Conservation (phyloP, 2,888 invertebrate genomes). For the Pinctada fucata region DNA sequence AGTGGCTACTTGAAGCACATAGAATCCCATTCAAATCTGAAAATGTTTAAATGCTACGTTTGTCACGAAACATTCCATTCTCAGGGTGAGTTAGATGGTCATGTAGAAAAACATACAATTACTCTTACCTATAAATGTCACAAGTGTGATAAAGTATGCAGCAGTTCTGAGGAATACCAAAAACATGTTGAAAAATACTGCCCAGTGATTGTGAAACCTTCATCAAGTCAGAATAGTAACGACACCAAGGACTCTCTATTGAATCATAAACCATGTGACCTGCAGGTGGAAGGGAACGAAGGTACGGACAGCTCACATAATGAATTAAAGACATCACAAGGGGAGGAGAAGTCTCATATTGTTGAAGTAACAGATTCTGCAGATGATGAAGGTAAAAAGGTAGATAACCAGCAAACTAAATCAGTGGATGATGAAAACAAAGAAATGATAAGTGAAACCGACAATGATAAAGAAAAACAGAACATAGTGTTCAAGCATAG, state of each 20-base stretch:
- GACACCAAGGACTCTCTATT: neutral
- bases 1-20: conserved; percentile 1
- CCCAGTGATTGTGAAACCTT: neutral
- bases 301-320: neutral
- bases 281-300: neutral
- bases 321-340: neutral
- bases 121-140: neutral
- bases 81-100: conserved; percentile 6
- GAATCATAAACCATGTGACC: too few species aligned
- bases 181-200: neutral
- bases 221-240: too few species aligned
- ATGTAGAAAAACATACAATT: conserved; percentile 3
- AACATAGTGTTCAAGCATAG: neutral
- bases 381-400: neutral
- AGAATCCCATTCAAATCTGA: conserved; percentile 12
- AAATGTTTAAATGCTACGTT: conserved; percentile 19
- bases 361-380: neutral
- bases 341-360: neutral
- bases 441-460: neutral
- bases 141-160: neutral
- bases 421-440: neutral
- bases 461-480: neutral
- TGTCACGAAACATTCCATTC: conserved; percentile 8
- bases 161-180: neutral
- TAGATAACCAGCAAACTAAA: neutral